phyloP scores from a whole-genome alignment of 2,113 vertebrate species.

The Eulemur rufifrons region DNA sequence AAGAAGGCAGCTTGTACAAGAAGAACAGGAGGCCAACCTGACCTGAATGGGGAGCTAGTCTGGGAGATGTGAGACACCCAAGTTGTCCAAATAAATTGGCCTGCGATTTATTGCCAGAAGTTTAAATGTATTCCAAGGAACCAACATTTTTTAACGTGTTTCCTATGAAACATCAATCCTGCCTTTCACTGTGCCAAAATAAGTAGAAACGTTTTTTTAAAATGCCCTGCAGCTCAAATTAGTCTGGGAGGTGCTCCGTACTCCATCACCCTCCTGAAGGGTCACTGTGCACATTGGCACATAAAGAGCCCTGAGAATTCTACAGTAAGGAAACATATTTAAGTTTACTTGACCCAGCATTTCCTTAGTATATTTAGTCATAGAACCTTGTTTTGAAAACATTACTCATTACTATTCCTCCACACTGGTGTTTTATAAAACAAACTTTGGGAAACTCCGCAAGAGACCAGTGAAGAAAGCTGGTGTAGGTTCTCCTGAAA shows the following conservation, averaged over 20 bases:
- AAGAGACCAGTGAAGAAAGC: background rate
- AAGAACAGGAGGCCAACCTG: background rate
- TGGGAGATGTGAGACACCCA: constrained; percentile 18
- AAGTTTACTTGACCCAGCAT: background rate
- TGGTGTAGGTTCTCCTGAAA: background rate
- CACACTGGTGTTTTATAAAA: constrained; percentile 40
- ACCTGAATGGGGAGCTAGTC: background rate
- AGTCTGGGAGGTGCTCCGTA: background rate
- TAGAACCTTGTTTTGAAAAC: constrained; percentile 33
- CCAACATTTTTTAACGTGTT: constrained; percentile 50
- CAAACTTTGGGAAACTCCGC: background rate
- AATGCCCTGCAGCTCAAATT: background rate
- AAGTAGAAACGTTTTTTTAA: constrained; percentile 35
- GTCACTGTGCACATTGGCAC: background rate
- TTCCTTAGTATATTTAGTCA: constrained; percentile 22
- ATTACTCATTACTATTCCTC: constrained; percentile 38
- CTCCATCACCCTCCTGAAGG: background rate
- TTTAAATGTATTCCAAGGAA: constrained; percentile 63
- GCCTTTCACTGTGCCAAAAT: constrained; percentile 45
- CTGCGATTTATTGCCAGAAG: constrained; percentile 45
- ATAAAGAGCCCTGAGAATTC: background rate
- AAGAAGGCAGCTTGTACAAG: background rate
- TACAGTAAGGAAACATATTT: background rate
- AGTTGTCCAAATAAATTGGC: constrained; percentile 56
- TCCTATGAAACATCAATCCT: constrained; percentile 66